Evolutionary conservation across 2,113 vertebrate species (phyloP).

Genomic region (Etheostoma cragini): DNA sequence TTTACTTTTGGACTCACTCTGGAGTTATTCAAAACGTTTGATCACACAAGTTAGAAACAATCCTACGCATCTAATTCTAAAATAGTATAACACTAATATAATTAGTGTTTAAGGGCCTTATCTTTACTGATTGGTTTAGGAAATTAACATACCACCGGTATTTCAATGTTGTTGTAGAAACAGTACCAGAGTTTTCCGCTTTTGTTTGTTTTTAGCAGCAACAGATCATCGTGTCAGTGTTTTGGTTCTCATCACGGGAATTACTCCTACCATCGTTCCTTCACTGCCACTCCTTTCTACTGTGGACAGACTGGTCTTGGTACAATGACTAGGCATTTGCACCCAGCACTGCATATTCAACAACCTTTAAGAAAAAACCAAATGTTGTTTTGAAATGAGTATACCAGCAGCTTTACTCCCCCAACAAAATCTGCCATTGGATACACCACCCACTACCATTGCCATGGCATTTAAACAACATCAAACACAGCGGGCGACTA

Average conservation of each 20-base stretch:
- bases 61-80: too few relatives aligned
- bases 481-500: slow-evolving; percentile 7
- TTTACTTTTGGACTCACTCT: too few relatives aligned
- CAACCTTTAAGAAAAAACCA: not conserved
- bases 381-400: not conserved
- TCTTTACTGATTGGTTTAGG: not conserved
- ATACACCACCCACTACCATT: not conserved
- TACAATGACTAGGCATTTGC: not conserved
- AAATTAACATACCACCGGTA: not conserved
- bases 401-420: not conserved
- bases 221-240: too few relatives aligned
- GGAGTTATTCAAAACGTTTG: too few relatives aligned
- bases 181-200: not conserved
- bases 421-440: not conserved
- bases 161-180: not conserved
- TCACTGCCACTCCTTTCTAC: not conserved
- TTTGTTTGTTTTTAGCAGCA: not conserved
- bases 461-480: slow-evolving; percentile 2
- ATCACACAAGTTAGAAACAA: too few relatives aligned
- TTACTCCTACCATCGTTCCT: not conserved
- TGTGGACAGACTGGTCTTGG: not conserved
- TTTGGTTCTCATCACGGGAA: not conserved
- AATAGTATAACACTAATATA: too few relatives aligned
- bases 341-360: not conserved
- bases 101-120: too few relatives aligned